Base-by-base conservation (phyloP, 1,140 invertebrate genomes). In the Eumeta japonica region DNA sequence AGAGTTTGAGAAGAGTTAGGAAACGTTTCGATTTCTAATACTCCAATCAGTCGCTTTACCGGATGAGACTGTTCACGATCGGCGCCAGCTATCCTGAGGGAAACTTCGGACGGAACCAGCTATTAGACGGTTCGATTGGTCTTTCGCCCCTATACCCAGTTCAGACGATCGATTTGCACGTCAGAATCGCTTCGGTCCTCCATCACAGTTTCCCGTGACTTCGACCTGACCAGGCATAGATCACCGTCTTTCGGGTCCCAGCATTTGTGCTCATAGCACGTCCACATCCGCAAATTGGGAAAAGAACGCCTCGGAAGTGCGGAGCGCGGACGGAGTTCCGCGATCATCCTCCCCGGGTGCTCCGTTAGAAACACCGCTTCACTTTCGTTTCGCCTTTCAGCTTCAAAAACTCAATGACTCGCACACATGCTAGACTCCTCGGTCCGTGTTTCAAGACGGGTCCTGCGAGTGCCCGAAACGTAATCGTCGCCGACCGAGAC, bases 141-240 rank as follows among this genome's bases (percentile, higher is more conserved):
- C n/a, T n/a, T n/a, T n/a, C n/a, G n/a, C n/a, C n/a, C n/a, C n/a
- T n/a, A n/a, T n/a, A n/a, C n/a, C n/a, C 85, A 88, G 81, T 79
- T 91, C 82, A 75, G 84, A 89, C 86, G 85, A 90, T 87, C 86
- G 87, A 90, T n/a, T n/a, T n/a, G n/a, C n/a, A n/a, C n/a, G n/a
- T n/a, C n/a, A n/a, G n/a, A n/a, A n/a, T n/a, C n/a, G n/a, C n/a
- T n/a, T n/a, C n/a, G n/a, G n/a, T n/a, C n/a, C n/a, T n/a, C n/a
- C n/a, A n/a, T n/a, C n/a, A 89, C 84, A 80, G 85, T 89, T 90
- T 89, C 83, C 86, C 80, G 84, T 86, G 86, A 81, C 86, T 88
- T n/a, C n/a, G n/a, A n/a, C n/a, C n/a, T n/a, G n/a, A n/a, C n/a
- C n/a, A n/a, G n/a, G n/a, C n/a, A n/a, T n/a, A n/a, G n/a, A n/a